Evolutionary conservation across 2,888 invertebrate genomes (phyloP).

Genomic region (Drosophila seclusa): DNA sequence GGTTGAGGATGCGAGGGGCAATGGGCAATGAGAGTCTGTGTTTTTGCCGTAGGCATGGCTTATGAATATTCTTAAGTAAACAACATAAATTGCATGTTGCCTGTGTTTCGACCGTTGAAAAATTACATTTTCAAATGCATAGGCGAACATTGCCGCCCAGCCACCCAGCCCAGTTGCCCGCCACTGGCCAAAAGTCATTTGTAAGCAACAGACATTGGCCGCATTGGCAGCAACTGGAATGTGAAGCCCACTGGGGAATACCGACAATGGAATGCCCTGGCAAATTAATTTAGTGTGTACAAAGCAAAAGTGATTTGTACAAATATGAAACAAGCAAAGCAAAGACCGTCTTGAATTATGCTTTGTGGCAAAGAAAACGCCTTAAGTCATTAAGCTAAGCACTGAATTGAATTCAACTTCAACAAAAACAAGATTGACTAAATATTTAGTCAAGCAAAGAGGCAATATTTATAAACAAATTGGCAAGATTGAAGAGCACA

Average conservation of each 20-base stretch:
- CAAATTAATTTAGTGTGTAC: neutral
- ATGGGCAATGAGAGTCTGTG: slow-evolving; percentile 5
- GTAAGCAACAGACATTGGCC: slow-evolving; percentile 44
- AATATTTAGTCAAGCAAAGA: neutral
- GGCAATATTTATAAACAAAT: neutral
- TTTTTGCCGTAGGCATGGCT: slow-evolving; percentile 32
- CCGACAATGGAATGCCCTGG: slow-evolving; percentile 33
- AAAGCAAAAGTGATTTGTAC: neutral
- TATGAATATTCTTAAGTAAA: slow-evolving; percentile 75
- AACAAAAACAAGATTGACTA: neutral
- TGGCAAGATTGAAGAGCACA: neutral
- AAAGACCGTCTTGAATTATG: neutral
- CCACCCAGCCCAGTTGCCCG: slow-evolving; percentile 5
- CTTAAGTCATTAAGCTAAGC: neutral
- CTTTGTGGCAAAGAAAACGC: neutral
- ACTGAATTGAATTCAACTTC: neutral
- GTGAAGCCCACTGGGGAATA: slow-evolving; percentile 15
- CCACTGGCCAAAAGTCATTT: slow-evolving; percentile 47
- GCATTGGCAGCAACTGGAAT: slow-evolving; percentile 12
- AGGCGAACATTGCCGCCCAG: slow-evolving; percentile 29
- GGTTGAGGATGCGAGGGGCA: slow-evolving; percentile 2
- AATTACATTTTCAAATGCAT: slow-evolving; percentile 70
- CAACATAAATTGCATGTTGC: slow-evolving; percentile 75
- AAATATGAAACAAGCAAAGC: neutral
- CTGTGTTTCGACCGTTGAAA: slow-evolving; percentile 58